Evolutionary conservation across 1,140 invertebrate genomes (phyloP).

Genomic region (Prorops nasuta): DNA sequence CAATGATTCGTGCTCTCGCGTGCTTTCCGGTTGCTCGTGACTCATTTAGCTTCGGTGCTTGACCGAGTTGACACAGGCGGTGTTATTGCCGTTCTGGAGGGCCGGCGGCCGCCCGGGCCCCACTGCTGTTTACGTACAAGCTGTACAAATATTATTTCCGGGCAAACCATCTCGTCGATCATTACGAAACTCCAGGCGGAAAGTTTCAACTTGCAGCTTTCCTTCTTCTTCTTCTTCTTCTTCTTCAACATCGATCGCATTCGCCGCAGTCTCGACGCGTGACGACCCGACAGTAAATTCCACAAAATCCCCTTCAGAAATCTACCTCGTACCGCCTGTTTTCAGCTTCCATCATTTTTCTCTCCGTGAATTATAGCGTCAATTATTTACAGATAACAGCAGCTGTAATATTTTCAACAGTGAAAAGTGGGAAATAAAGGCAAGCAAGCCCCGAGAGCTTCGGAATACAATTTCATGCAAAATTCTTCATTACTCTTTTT

Average conservation of each 20-base stretch:
- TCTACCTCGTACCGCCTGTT: slow-evolving; percentile 1
- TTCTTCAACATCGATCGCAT: too few species aligned
- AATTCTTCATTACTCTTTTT: too few species aligned
- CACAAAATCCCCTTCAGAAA: not conserved
- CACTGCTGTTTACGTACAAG: slow-evolving; percentile 39
- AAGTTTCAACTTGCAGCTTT: slow-evolving; percentile 38
- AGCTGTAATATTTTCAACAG: too few species aligned
- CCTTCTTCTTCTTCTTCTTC: too few species aligned
- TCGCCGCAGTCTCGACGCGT: not conserved
- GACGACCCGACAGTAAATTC: not conserved
- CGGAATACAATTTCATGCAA: too few species aligned
- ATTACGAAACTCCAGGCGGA: slow-evolving; percentile 33
- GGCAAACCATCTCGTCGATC: slow-evolving; percentile 33
- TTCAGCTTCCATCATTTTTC: slow-evolving; percentile 10
- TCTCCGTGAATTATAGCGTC: not conserved
- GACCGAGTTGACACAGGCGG: slow-evolving; percentile 40
- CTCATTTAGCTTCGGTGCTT: slow-evolving; percentile 20
- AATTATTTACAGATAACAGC: slow-evolving; percentile 8
- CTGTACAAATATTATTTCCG: slow-evolving; percentile 43
- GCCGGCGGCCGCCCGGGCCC: slow-evolving; percentile 9
- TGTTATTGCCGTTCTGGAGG: slow-evolving; percentile 38
- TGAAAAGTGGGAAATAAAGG: too few species aligned
- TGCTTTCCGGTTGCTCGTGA: too few species aligned
- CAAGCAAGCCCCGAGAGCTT: too few species aligned
- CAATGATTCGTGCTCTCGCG: too few species aligned